These are phyloP conservation scores for Lasiurus cinereus DNA, from an alignment of 2,113 vertebrate species.

Conservation along the genomic window DNA sequence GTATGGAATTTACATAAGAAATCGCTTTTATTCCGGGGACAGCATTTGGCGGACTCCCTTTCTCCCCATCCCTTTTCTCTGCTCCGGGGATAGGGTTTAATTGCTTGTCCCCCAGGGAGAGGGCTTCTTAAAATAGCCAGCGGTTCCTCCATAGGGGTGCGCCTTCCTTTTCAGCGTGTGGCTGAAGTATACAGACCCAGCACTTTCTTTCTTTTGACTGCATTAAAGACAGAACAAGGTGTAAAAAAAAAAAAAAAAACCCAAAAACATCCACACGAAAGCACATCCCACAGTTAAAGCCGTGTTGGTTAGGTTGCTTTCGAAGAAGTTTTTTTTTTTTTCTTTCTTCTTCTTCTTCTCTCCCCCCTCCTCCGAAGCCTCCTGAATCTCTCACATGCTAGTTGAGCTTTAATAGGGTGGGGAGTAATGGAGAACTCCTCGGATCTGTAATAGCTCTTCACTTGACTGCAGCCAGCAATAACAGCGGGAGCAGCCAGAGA, in stretches of 20 bases:
- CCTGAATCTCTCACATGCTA: slow-evolving; percentile 93
- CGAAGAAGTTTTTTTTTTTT: slow-evolving; percentile 85
- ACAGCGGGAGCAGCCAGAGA: slow-evolving; percentile 95
- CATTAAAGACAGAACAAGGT: slow-evolving; percentile 84
- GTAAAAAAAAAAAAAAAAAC: slow-evolving; percentile 78
- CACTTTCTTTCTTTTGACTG: slow-evolving; percentile 76
- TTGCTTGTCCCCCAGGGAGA: slow-evolving; percentile 81
- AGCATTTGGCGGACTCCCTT: slow-evolving; percentile 63
- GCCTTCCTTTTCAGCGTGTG: slow-evolving; percentile 73
- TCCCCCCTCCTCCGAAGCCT: slow-evolving; percentile 80
- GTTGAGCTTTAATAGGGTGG: slow-evolving; percentile 95
- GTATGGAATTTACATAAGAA: slow-evolving; percentile 75
- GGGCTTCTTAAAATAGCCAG: slow-evolving; percentile 84
- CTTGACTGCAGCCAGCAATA: slow-evolving; percentile 98
- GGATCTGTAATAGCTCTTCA: slow-evolving; percentile 97
- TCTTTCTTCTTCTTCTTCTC: no score
- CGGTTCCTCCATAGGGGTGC: slow-evolving; percentile 66
- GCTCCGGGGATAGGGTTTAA: slow-evolving; percentile 79
- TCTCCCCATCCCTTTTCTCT: slow-evolving; percentile 63
- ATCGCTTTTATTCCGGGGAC: slow-evolving; percentile 78
- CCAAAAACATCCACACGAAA: slow-evolving; percentile 80
- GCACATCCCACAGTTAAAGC: slow-evolving; percentile 89
- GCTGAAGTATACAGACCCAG: slow-evolving; percentile 70
- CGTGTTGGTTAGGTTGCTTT: slow-evolving; percentile 87
- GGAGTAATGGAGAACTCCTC: slow-evolving; percentile 97